A percentile compares a stretch with the other conserved stretches of the same genome.
Conservation (phyloP, 2,888 invertebrate species). For the Hanleya hanleyi region DNA sequence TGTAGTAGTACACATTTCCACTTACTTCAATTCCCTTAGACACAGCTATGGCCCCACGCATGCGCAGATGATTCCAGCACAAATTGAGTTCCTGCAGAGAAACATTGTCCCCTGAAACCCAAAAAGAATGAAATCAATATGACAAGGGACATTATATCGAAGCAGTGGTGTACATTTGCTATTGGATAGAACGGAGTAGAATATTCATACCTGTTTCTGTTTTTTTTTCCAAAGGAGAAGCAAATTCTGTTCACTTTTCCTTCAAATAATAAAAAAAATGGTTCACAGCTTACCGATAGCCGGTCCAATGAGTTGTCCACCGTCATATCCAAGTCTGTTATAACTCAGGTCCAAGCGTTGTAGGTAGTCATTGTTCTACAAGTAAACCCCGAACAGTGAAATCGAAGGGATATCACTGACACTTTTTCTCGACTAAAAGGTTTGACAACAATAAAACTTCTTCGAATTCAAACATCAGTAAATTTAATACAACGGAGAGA, state of each 20-base stretch:
- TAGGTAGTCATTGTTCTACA: slow-evolving; percentile 26
- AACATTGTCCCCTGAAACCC: slow-evolving; percentile 8
- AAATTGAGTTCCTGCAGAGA: neutral
- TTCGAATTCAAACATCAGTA: no score
- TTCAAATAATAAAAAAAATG: no score
- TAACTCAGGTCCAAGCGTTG: slow-evolving; percentile 52
- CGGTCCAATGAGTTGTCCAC: slow-evolving; percentile 47
- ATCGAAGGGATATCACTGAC: no score
- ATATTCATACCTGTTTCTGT: no score
- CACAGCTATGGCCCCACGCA: slow-evolving; percentile 2
- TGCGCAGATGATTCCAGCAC: slow-evolving; percentile 8
- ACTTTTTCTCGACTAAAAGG: neutral
- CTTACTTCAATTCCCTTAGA: neutral
- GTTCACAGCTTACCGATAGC: slow-evolving; percentile 47
- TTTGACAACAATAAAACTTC: neutral
- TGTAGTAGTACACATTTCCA: neutral
- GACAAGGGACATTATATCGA: no score
- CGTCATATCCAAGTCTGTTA: slow-evolving; percentile 56
- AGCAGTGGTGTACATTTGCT: no score
- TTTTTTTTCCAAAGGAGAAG: no score
- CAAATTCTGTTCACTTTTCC: no score
- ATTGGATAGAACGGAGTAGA: no score
- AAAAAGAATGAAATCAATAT: no score
- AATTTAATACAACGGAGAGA: no score
- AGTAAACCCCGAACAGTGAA: no score